Evolutionary conservation across 2,888 invertebrate genomes (phyloP), one percentile per base, ranked within the genome.

Genomic region (Lordiphosa andalusiaca): DNA sequence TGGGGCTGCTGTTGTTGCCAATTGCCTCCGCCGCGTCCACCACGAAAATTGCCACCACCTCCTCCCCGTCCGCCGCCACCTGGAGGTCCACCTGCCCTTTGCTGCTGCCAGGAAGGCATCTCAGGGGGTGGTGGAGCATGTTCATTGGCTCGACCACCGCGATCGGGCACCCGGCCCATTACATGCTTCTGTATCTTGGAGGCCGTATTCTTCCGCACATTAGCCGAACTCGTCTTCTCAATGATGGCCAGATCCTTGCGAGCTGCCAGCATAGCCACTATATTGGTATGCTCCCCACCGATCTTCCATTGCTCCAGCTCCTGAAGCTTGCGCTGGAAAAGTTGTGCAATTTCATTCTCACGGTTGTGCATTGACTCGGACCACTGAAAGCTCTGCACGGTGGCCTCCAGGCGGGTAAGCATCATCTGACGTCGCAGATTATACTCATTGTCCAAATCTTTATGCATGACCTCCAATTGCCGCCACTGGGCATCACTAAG

Each of bases 341-440:
- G 89, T 56, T 91, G 90, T 7, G 91, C 92, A 61, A 97, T 93
- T 49, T 93, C 88, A 71, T 95, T 93, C 74, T 95, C 94, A 83
- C 94, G 94, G 12, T 91, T 90, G 89, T 93, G 94, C 53, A 94
- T 91, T 64, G 93, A 92, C 46, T 96, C 95, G 0, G 96, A 96
- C 96, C 96, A 97, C 92, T 97, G 94, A 89, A 99, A 99, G 52
- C 98, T 98, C 89, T 98, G 96, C 78, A 99, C 93, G 0, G 99
- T 99, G 3, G 98, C 98, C 88, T 99, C 98, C 35, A 99, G 90
- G 47, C 99, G 91, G 49, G 97, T 97, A 5, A 98, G 90, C 67
- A 99, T 91, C 91, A 97, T 96, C 86, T 97, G 95, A 55, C 97
- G 91, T 47, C 98, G 91, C 60, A 95, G 90, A 71, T 92, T 91